A percentile compares a stretch with the other conserved stretches of the same genome.
Evolutionary conservation across 2,113 vertebrate species (phyloP).

Genomic region (Myodes glareolus): DNA sequence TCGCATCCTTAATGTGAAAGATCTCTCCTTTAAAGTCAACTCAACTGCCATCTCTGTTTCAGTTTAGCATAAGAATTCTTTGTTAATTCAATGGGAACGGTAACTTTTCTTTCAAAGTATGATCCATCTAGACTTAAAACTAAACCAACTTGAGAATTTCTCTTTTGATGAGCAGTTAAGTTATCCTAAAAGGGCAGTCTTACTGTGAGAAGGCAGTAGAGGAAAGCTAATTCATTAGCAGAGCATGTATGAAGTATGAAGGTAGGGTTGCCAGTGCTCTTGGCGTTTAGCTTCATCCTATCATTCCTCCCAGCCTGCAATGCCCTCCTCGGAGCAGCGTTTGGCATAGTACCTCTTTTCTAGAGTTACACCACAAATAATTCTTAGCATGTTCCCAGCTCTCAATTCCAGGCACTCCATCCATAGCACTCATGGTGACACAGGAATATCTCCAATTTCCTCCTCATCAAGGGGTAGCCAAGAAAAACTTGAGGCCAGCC

Average conservation of each 20-base stretch:
- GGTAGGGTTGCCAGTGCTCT: neutral
- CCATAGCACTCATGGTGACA: neutral
- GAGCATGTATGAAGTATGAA: neutral
- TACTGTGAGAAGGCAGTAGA: neutral
- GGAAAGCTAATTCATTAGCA: neutral
- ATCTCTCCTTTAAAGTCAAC: neutral
- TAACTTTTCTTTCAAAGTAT: neutral
- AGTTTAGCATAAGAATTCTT: neutral
- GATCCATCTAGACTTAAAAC: neutral
- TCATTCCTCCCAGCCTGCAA: neutral
- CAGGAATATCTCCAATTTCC: constrained; percentile 33
- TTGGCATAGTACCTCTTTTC: neutral
- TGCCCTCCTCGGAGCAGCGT: neutral
- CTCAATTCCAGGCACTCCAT: neutral
- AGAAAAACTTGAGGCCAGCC: constrained; percentile 21
- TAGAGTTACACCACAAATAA: neutral
- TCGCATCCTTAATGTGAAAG: neutral
- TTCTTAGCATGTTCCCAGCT: neutral
- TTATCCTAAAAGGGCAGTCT: neutral
- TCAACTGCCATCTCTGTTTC: neutral
- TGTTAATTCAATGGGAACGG: neutral
- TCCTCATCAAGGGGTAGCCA: constrained; percentile 36
- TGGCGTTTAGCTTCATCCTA: neutral
- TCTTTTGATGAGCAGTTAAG: neutral
- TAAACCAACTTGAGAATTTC: neutral